Percentiles rank a stretch among this genome's conserved stretches.
phyloP scores from a whole-genome alignment of 1,140 invertebrate genomes.

The Apis florea region DNA sequence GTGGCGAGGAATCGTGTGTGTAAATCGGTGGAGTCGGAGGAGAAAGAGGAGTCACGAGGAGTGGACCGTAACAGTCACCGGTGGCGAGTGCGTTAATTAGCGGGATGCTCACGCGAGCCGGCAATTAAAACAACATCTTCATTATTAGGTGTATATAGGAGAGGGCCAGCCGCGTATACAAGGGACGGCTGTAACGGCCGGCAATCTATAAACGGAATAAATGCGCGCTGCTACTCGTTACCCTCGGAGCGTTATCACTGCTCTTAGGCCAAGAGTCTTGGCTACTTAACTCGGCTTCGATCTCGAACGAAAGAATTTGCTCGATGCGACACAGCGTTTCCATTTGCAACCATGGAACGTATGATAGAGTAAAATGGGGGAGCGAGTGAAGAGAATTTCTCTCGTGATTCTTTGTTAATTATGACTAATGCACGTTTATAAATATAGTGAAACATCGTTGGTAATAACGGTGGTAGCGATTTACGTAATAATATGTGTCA shows the following conservation, averaged over 20 bases:
- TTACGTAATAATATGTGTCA: no score
- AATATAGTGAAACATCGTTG: no score
- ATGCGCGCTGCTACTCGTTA: constrained; percentile 52
- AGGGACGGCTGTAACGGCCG: constrained; percentile 24
- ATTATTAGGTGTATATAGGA: constrained; percentile 76
- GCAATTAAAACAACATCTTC: constrained; percentile 81
- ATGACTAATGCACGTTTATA: no score
- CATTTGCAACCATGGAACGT: not conserved
- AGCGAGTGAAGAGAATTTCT: not conserved
- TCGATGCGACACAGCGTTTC: constrained; percentile 21
- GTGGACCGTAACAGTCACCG: constrained; percentile 68
- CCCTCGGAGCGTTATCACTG: constrained; percentile 56
- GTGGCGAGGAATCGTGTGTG: constrained; percentile 4
- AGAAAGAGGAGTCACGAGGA: constrained; percentile 63
- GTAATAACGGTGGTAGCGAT: no score
- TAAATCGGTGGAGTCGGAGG: not conserved
- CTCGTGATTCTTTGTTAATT: not conserved
- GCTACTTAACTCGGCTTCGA: constrained; percentile 56
- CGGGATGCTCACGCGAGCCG: constrained; percentile 78
- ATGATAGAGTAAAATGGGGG: not conserved
- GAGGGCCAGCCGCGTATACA: constrained; percentile 26
- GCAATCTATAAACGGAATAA: constrained; percentile 64
- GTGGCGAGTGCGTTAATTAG: constrained; percentile 80
- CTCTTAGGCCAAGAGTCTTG: not conserved
- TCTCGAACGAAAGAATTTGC: constrained; percentile 42